phyloP scores from a whole-genome alignment of 2,113 vertebrate genomes.

The Pardalotus punctatus region DNA sequence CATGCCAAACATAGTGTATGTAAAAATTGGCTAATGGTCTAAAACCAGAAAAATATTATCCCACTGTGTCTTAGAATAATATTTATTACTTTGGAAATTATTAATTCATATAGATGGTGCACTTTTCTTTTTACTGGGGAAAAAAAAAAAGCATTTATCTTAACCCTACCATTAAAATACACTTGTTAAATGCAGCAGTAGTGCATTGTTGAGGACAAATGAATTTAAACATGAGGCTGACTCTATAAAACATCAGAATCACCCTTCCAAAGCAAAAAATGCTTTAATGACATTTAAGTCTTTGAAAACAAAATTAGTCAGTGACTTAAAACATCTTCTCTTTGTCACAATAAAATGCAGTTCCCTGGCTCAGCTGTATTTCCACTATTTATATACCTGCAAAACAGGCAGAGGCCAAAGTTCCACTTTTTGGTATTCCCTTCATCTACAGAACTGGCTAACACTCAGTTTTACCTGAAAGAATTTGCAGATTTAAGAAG shows the following conservation, averaged over 20 bases:
- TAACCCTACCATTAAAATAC: neutral
- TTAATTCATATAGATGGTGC: slow-evolving; percentile 13
- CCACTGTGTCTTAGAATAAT: neutral
- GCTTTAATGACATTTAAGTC: neutral
- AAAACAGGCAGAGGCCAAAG: slow-evolving; percentile 8
- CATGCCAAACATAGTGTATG: neutral
- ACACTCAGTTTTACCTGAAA: slow-evolving; percentile 52
- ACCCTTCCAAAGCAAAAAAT: neutral
- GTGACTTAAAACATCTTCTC: neutral
- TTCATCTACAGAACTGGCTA: slow-evolving; percentile 22
- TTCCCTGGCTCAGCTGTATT: neutral
- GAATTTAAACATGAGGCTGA: neutral
- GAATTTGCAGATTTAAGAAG: slow-evolving; percentile 51
- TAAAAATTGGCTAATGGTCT: slow-evolving; percentile 31
- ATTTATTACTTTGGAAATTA: slow-evolving; percentile 51
- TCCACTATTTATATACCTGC: neutral
- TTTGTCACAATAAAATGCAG: neutral
- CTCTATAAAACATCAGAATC: slow-evolving; percentile 13
- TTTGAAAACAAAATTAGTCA: slow-evolving; percentile 12
- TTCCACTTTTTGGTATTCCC: slow-evolving; percentile 35
- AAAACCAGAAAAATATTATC: slow-evolving; percentile 41
- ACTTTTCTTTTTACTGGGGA: neutral
- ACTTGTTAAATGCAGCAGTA: neutral
- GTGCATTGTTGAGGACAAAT: slow-evolving; percentile 1
- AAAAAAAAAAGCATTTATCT: slow-evolving; percentile 2